Evolutionary conservation across 2,888 invertebrate genomes (phyloP).

Genomic region (Drosophila prolongata): DNA sequence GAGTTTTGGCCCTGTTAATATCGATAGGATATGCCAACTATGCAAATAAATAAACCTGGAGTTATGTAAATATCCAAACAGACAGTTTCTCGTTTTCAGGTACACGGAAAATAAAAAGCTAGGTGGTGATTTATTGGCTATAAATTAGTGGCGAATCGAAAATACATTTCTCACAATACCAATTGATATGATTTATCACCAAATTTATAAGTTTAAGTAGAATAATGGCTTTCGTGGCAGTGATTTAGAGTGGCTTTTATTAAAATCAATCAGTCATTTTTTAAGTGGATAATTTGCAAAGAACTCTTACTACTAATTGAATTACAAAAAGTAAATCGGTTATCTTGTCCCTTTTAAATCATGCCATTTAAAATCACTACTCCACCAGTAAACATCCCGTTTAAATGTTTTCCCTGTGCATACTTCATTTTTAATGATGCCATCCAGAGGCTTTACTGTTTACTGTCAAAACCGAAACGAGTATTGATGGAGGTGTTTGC

Average conservation of each 20-base stretch:
- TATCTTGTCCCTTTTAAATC: neutral
- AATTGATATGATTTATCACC: neutral
- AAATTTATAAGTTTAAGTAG: too few species aligned
- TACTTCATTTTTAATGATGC: constrained; percentile 26
- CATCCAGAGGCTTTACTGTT: constrained; percentile 16
- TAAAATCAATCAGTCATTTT: too few species aligned
- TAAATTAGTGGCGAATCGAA: neutral
- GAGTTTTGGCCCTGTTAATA: constrained; percentile 55
- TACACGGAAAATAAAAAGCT: constrained; percentile 11
- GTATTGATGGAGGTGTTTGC: constrained; percentile 61
- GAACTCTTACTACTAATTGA: too few species aligned
- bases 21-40: constrained; percentile 5
- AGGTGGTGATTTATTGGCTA: neutral
- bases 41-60: constrained; percentile 30
- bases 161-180: too few species aligned
- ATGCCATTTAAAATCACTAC: too few species aligned
- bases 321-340: too few species aligned
- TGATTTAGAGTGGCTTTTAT: neutral
- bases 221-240: too few species aligned
- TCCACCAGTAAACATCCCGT: too few species aligned
- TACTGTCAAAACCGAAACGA: constrained; percentile 40
- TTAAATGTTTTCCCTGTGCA: neutral
- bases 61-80: neutral
- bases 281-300: too few species aligned
- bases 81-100: neutral